Base-by-base conservation (phyloP, 2,797 vertebrate species). In the Acrocephalus scirpaceus region DNA sequence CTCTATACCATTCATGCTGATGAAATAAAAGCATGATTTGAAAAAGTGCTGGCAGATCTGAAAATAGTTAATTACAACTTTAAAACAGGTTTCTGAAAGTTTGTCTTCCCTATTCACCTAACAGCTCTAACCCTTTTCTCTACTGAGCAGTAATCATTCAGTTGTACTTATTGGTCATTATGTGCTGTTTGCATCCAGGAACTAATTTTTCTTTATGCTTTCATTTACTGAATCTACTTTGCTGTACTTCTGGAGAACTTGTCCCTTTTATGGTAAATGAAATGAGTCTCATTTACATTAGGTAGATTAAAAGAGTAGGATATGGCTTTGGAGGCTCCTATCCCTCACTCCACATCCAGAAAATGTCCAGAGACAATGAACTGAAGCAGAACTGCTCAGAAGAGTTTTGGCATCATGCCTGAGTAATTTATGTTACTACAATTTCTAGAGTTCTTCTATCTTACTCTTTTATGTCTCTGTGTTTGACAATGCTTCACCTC, bases 401-500 rank as follows among this genome's bases (percentile, higher is more conserved):
- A 86, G 45, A 79, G 17, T 15, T 62, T 50, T 92, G 77, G 88
- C 74, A 82, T 36, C 8, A 16, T 85, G 57, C 74, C 36, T 0
- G 0, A 87, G 38, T 77, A 94, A 89, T 87, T 94, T 89, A 93
- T 69, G 61, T 83, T 85, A 74, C 67, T 77, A 54, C 0, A 1
- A 7, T 85, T 97, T 83, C 74, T 85, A 44, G 40, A 77, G 32
- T 90, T 95, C 38, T 86, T 86, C 77, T 79, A 11, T 85, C 36
- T 79, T 76, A 25, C 9, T 90, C 20, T 82, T 94, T 94, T 79
- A 93, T 66, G 72, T 64, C 40, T 85, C 42, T 85, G 25, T 90
- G 64, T 94, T 92, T 95, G 92, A 91, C 50, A 82, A 38, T 0
- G 2, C 32, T 93, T 93, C 92, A 87, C 86, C 86, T 89, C 88